phyloP scores from a whole-genome alignment of 2,113 vertebrate genomes.

The Dromaius novaehollandiae region DNA sequence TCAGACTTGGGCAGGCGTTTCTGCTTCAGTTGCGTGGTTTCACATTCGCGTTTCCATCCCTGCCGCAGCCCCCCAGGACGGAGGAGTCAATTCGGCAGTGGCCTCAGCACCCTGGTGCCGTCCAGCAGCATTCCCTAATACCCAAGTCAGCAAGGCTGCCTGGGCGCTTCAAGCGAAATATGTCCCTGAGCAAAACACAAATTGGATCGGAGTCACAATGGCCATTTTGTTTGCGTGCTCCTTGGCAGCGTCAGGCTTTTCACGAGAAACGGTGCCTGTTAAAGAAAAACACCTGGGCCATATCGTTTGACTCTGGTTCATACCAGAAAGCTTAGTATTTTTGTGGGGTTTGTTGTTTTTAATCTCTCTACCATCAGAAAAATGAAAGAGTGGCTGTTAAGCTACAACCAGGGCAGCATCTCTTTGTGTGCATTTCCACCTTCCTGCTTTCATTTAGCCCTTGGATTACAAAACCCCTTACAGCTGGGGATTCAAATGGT shows the following conservation, averaged over 20 bases:
- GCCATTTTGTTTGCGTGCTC: not conserved
- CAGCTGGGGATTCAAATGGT: not conserved
- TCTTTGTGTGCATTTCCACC: not conserved
- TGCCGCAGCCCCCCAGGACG: not conserved
- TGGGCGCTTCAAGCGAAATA: not conserved
- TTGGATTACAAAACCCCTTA: not conserved
- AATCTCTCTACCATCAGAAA: not conserved
- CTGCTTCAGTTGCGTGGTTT: not conserved
- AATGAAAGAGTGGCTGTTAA: rapidly evolving
- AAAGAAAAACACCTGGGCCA: not conserved
- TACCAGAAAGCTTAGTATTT: not conserved
- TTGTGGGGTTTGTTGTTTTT: not conserved
- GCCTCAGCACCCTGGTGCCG: not conserved
- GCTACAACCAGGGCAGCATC: not conserved
- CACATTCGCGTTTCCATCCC: not conserved
- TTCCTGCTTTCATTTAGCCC: not conserved
- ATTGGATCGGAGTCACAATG: not conserved
- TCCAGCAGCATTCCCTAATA: not conserved
- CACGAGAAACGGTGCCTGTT: not conserved
- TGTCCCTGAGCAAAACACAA: not conserved
- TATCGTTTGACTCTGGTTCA: not conserved
- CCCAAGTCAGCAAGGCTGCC: not conserved
- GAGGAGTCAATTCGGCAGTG: not conserved
- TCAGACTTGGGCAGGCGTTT: not conserved
- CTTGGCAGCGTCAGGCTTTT: not conserved